phyloP scores from a whole-genome alignment of 2,888 invertebrate genomes.

The Drosophila ezoana region DNA sequence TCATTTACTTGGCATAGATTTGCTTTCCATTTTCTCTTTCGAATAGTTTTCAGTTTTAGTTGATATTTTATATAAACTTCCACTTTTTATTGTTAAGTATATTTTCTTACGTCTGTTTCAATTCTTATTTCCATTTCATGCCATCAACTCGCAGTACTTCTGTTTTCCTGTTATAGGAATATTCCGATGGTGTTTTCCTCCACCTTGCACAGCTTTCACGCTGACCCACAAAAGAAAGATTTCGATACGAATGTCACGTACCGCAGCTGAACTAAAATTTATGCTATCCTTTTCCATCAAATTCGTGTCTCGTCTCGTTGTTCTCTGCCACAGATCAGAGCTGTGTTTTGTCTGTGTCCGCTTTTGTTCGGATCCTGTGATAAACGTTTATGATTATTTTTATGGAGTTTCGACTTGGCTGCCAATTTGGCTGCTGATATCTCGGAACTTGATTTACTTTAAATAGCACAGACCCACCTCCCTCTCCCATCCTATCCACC shows the following conservation, averaged over 20 bases:
- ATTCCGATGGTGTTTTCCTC: background rate
- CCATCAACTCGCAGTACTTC: background rate
- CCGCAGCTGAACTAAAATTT: slow-evolving; percentile 31
- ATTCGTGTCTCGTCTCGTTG: slow-evolving; percentile 18
- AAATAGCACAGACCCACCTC: slow-evolving; percentile 52
- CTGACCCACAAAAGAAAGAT: slow-evolving; percentile 58
- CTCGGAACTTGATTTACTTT: slow-evolving; percentile 72
- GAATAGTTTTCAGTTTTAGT: no score
- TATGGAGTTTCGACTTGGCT: slow-evolving; percentile 67
- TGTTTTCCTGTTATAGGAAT: background rate
- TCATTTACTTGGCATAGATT: no score
- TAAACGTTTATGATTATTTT: slow-evolving; percentile 79
- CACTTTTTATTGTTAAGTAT: no score
- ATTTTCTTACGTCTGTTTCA: no score
- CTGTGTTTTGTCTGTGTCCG: slow-evolving; percentile 5
- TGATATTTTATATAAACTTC: no score
- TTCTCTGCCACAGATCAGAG: background rate
- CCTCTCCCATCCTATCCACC: no score
- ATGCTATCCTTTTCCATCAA: slow-evolving; percentile 72
- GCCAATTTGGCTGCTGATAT: slow-evolving; percentile 71
- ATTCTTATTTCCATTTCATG: background rate
- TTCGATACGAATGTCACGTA: slow-evolving; percentile 50
- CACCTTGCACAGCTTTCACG: slow-evolving; percentile 1
- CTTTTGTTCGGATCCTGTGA: slow-evolving; percentile 55
- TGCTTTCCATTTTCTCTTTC: no score